Evolutionary conservation across 2,797 vertebrate genomes (phyloP).

Genomic region (Acridotheres tristis): DNA sequence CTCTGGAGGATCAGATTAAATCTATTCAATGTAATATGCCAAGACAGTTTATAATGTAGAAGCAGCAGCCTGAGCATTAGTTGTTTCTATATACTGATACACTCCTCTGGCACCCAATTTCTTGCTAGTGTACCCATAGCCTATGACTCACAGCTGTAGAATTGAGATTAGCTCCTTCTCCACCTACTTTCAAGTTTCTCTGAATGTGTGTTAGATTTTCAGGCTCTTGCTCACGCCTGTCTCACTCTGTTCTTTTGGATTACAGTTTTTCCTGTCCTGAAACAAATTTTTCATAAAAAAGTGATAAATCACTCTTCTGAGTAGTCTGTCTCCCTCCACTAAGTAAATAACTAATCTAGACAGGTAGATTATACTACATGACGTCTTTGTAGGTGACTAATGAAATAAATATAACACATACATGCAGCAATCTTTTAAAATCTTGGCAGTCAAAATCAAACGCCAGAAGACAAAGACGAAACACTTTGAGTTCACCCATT

Average conservation of each 20-base stretch:
- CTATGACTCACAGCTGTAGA: constrained; percentile 14
- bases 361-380: not conserved
- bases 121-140: not conserved
- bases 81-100: not conserved
- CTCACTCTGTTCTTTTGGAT: not conserved
- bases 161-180: constrained; percentile 21
- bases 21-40: not conserved
- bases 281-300: not conserved
- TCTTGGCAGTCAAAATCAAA: not conserved
- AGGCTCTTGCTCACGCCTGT: not conserved
- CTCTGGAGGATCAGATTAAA: not conserved
- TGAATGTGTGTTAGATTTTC: not conserved
- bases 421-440: not conserved
- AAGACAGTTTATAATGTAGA: not conserved
- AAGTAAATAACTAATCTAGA: not conserved
- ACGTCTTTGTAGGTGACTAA: constrained; percentile 6
- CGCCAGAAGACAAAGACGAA: not conserved
- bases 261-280: not conserved
- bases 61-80: not conserved
- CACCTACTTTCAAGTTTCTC: not conserved
- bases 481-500: not conserved
- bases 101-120: not conserved
- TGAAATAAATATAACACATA: not conserved
- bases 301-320: not conserved
- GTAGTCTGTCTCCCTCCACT: not conserved